Evolutionary conservation across 2,888 invertebrate species (phyloP).

Genomic region (Caenorhabditis doughertyi): DNA sequence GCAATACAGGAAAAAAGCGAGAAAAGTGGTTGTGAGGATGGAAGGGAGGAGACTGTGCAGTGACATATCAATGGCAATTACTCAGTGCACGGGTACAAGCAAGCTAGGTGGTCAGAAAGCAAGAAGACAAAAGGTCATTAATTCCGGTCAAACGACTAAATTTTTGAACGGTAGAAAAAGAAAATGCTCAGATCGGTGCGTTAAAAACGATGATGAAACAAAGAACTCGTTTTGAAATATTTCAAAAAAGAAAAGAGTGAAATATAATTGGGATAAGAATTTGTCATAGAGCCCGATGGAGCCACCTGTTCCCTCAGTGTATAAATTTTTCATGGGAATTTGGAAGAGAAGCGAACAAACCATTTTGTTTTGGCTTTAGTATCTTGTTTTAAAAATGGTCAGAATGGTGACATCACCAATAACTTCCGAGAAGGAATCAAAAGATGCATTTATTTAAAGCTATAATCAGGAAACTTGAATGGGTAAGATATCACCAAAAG

Average conservation of each 20-base stretch:
- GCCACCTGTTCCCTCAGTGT: neutral
- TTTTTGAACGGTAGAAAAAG: slow-evolving; percentile 7
- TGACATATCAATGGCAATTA: slow-evolving; percentile 60
- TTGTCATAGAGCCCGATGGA: too few relatives aligned
- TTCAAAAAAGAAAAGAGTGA: too few relatives aligned
- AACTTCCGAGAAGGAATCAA: too few relatives aligned
- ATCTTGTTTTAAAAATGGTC: too few relatives aligned
- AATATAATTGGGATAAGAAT: too few relatives aligned
- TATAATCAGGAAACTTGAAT: too few relatives aligned
- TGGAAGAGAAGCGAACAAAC: neutral
- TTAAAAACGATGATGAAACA: neutral
- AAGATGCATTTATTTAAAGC: too few relatives aligned
- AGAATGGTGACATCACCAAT: too few relatives aligned
- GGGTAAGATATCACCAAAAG: too few relatives aligned
- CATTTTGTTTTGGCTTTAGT: too few relatives aligned
- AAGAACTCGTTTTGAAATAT: too few relatives aligned
- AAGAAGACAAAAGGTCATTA: slow-evolving; percentile 54
- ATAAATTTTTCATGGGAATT: neutral
- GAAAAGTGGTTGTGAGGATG: neutral
- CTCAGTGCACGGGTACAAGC: slow-evolving; percentile 23
- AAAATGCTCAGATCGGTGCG: neutral
- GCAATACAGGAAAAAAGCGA: neutral
- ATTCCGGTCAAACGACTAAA: slow-evolving; percentile 42
- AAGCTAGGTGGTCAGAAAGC: slow-evolving; percentile 46
- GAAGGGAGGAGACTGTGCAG: slow-evolving; percentile 11